Conservation (phyloP, 2,113 vertebrate genomes). For the Rynchops niger region DNA sequence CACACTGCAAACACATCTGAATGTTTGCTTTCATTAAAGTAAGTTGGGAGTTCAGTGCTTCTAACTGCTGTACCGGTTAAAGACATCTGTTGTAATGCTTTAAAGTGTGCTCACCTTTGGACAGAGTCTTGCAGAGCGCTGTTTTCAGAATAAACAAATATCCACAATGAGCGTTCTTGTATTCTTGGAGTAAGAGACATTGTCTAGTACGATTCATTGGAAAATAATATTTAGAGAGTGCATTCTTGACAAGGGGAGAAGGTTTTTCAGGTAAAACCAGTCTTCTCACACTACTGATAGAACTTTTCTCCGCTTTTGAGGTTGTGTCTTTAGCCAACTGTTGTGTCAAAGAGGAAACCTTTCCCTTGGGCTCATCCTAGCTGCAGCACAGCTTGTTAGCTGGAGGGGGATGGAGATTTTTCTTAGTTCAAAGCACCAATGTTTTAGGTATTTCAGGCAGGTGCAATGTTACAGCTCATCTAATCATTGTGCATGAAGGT, state of each 20-base stretch:
- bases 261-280: slow-evolving; percentile 57
- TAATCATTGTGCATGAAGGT: background rate
- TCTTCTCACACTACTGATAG: background rate
- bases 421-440: background rate
- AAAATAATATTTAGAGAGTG: slow-evolving; percentile 2
- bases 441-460: background rate
- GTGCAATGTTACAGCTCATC: background rate
- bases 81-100: background rate
- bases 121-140: background rate
- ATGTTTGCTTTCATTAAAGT: background rate
- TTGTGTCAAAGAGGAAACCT: background rate
- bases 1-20: background rate
- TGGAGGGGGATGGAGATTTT: background rate
- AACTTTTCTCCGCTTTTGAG: background rate
- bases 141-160: slow-evolving; percentile 55
- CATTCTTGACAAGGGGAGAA: slow-evolving; percentile 4
- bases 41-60: background rate
- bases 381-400: background rate
- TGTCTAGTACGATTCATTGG: background rate
- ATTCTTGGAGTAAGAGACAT: background rate
- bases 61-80: background rate
- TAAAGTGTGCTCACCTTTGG: slow-evolving; percentile 9
- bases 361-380: background rate
- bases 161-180: background rate
- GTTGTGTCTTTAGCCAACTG: background rate